Evolutionary conservation across 2,113 vertebrate species (phyloP), one percentile per base, ranked within the genome.

Genomic region (Mustelus asterias): DNA sequence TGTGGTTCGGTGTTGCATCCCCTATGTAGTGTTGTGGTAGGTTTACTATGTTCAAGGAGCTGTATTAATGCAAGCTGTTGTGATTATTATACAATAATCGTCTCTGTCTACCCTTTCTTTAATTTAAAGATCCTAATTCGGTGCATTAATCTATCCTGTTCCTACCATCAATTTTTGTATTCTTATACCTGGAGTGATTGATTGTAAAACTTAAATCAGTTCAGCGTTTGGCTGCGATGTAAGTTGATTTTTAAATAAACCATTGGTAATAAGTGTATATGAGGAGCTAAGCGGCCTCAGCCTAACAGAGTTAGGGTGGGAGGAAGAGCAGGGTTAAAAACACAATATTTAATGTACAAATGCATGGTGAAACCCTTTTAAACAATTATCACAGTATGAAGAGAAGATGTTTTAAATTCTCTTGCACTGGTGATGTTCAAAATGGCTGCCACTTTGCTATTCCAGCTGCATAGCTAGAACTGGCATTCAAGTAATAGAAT

Each of bases 391-490:
- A 33, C 58, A n/a, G 26, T 16, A 60, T 54, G 3, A 90, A 63
- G n/a, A 16, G 60, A 33, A 67, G 60, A 13, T 65, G 58, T 65
- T 65, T 93, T 93, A n/a, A 93, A 93, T 93, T 29, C 29, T 65
- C 37, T 93, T 13, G 16, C 58, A 65, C 29, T 1, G 14, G 16
- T 93, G 88, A 6, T 96, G 65, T 14, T 70, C 41, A 58, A 92
- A 72, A 90, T 90, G 86, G 85, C 44, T 65, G 26, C 29, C 67
- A 22, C 44, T n/a, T 96, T 26, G 58, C n/a, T 29, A 41, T 26
- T 33, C 65, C 24, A 96, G 97, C 78, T 9, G 29, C 63, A 65
- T 65, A 89, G 86, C 4, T 16, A 33, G 1, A 89, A 41, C 63
- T 37, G 58, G 10, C 69, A 44, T 95, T 95, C 67, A 24, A 54